Evolutionary conservation across 2,113 vertebrate genomes (phyloP), one percentile per base, ranked within the genome.

Genomic region (Plectropomus leopardus): DNA sequence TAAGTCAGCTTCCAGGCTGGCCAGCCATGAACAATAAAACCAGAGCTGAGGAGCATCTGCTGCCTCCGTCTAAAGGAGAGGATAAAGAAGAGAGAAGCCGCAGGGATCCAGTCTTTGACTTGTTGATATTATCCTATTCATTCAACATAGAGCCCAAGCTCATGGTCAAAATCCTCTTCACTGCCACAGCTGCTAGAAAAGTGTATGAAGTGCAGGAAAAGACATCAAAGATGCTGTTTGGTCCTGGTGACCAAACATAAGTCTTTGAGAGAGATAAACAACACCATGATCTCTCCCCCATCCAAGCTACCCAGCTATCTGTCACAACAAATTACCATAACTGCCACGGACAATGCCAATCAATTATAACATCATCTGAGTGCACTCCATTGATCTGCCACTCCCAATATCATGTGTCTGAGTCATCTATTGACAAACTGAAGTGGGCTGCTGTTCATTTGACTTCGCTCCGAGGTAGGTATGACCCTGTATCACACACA

Each of bases 11-110:
- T 78, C 72, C 74, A 86, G 83, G 75, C 85, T 81, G 74, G 80
- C 48, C 72, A 15, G 72, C 73, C 54, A 69, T 45, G 17, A 82
- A 92, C 81, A 93, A 93, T 86, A 93, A 89, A 89, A 84, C 42
- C 78, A 72, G 90, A 85, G 74, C 80, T 64, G 78, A 85, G 78
- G 82, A 92, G 90, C 91, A 93, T 94, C 92, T 94, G 93, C 86
- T 92, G 74, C 86, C 74, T 84, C 64, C n/a, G 48, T 89, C 73
- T 82, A 68, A 86, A 86, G 78, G 57, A 13, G 66, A 82, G 80
- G 70, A 86, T 86, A 88, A 89, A 89, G 74, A 68, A 82, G 63
- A 74, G 65, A 61, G 69, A 4, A 89, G 79, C 86, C 16, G 10
- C 76, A 4, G 90, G 90, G 86, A 77, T 80, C 71, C 85, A 59